phyloP scores from a whole-genome alignment of 2,113 vertebrate species.

The Crotalus helleri region DNA sequence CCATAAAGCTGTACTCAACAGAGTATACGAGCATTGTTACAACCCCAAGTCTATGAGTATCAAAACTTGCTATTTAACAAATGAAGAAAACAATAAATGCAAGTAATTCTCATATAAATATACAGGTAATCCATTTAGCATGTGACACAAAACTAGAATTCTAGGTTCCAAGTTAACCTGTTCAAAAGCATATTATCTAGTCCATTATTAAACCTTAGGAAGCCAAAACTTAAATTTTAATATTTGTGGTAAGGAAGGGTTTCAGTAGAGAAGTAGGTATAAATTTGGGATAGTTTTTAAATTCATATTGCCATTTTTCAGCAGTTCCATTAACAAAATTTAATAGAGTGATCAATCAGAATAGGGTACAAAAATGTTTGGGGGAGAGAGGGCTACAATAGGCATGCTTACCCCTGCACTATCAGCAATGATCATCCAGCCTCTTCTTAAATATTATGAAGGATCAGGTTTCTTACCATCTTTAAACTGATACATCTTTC shows the following conservation, averaged over 20 bases:
- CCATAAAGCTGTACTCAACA: not conserved
- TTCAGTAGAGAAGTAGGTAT: not conserved
- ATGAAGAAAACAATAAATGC: not conserved
- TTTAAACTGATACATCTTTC: not conserved
- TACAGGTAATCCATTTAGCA: not conserved
- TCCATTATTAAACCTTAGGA: not conserved
- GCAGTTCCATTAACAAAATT: not conserved
- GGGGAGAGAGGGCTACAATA: not conserved
- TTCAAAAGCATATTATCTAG: not conserved
- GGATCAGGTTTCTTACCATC: not conserved
- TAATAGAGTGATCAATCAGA: not conserved
- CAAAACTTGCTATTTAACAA: not conserved
- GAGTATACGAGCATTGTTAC: not conserved
- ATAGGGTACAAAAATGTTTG: not conserved
- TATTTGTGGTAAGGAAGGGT: not conserved
- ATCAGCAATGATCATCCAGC: not conserved
- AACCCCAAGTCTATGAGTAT: not conserved
- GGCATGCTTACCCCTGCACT: not conserved
- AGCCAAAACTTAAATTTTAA: not conserved
- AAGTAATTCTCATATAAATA: not conserved
- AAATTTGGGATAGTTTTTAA: not conserved
- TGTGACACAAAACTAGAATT: not conserved
- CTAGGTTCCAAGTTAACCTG: not conserved
- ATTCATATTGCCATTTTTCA: not conserved
- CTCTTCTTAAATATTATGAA: not conserved